Evolutionary conservation across 1,140 invertebrate genomes (phyloP).

Genomic region (Neodiprion lecontei): DNA sequence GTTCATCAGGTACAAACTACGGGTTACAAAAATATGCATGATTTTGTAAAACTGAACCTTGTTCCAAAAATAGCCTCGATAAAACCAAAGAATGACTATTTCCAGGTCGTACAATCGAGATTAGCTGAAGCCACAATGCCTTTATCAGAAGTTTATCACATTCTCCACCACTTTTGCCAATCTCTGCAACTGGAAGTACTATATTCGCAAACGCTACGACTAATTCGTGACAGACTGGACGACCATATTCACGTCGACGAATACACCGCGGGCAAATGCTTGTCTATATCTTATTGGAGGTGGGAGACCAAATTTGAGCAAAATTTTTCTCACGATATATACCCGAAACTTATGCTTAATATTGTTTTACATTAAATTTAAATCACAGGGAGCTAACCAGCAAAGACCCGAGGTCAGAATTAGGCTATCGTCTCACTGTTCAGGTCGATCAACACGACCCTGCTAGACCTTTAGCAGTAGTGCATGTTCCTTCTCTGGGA

Average conservation of each 20-base stretch:
- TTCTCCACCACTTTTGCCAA: conserved; percentile 93
- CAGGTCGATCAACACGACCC: conserved; percentile 87
- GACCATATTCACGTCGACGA: conserved; percentile 93
- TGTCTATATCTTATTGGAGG: conserved; percentile 95
- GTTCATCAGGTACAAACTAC: conserved; percentile 80
- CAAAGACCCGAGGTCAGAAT: conserved; percentile 81
- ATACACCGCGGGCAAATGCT: conserved; percentile 86
- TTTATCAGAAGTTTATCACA: conserved; percentile 84
- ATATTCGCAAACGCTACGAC: conserved; percentile 89
- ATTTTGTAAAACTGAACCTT: background rate
- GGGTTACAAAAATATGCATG: background rate
- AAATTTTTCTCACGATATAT: conserved; percentile 2
- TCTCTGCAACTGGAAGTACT: conserved; percentile 94
- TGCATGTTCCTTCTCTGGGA: conserved; percentile 86
- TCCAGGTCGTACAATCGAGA: conserved; percentile 79
- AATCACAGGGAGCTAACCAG: conserved; percentile 60
- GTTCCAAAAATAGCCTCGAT: too few species aligned
- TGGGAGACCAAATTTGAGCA: conserved; percentile 44
- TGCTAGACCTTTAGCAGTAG: conserved; percentile 81
- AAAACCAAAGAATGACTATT: background rate
- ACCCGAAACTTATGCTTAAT: background rate
- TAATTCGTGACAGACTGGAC: conserved; percentile 87
- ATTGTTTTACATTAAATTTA: too few species aligned
- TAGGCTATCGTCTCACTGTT: conserved; percentile 86
- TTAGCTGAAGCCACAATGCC: conserved; percentile 83